Percentiles rank a stretch among this genome's conserved stretches.
phyloP scores from a whole-genome alignment of 2,797 vertebrate genomes.

The Malacoctenus gilli region DNA sequence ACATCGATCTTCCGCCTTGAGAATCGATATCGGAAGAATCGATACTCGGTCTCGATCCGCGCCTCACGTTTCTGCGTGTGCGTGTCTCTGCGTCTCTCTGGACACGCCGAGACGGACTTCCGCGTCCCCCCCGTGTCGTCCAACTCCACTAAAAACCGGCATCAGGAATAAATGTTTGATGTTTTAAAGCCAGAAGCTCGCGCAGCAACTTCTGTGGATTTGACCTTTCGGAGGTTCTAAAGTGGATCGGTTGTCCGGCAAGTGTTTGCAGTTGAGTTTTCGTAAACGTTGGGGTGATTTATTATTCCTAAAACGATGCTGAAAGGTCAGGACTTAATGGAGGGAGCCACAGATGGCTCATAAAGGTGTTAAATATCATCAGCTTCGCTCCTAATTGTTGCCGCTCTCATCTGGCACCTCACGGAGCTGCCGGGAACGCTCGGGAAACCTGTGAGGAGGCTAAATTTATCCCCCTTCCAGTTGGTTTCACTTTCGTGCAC shows the following conservation, averaged over 20 bases:
- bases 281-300: not conserved
- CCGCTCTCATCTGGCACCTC: slow-evolving; percentile 3
- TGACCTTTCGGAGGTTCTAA: not conserved
- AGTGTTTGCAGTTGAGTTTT: not conserved
- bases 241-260: not conserved
- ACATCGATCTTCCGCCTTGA: no score
- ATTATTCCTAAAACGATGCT: not conserved
- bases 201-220: not conserved
- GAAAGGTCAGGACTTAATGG: slow-evolving; percentile 7
- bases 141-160: no score
- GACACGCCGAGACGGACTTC: no score
- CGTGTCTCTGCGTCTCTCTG: no score
- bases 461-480: slow-evolving; percentile 6
- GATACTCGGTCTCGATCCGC: no score
- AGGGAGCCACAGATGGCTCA: not conserved
- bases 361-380: slow-evolving; percentile 7
- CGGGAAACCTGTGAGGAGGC: slow-evolving; percentile 16
- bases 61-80: no score
- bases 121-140: no score
- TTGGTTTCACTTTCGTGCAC: slow-evolving; percentile 29
- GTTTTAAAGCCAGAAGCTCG: not conserved
- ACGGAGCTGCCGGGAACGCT: not conserved
- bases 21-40: no score
- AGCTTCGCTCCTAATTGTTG: slow-evolving; percentile 3
- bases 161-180: not conserved